phyloP scores from a whole-genome alignment of 2,888 invertebrate genomes.

The Pyrrhia umbra region DNA sequence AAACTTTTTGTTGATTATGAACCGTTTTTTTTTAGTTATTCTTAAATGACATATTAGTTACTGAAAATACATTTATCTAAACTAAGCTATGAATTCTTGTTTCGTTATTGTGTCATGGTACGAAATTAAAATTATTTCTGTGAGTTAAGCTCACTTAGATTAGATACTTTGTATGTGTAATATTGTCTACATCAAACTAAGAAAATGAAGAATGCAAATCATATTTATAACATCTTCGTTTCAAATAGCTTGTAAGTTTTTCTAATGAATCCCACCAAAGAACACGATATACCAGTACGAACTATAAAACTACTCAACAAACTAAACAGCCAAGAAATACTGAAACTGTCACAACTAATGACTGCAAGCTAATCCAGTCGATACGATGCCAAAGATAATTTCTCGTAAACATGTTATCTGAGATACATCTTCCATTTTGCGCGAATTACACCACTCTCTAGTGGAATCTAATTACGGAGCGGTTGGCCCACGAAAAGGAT shows the following conservation, averaged over 20 bases:
- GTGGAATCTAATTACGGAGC: constrained; percentile 83
- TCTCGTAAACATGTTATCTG: constrained; percentile 80
- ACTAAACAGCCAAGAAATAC: constrained; percentile 26
- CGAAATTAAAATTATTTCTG: too few species aligned
- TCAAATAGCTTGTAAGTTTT: neutral
- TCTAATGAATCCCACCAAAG: neutral
- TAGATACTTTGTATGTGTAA: too few species aligned
- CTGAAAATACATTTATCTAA: too few species aligned
- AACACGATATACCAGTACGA: neutral
- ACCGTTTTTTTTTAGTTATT: too few species aligned
- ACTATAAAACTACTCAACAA: constrained; percentile 36
- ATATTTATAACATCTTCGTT: too few species aligned
- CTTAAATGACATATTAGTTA: too few species aligned
- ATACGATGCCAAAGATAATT: constrained; percentile 76
- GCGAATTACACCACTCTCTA: constrained; percentile 87
- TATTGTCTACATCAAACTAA: too few species aligned
- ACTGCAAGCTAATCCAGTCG: constrained; percentile 49
- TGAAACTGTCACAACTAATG: constrained; percentile 27
- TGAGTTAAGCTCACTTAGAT: too few species aligned
- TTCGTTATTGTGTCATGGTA: too few species aligned
- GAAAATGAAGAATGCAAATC: too few species aligned
- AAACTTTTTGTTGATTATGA: too few species aligned
- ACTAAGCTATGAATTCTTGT: too few species aligned
- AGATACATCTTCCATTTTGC: constrained; percentile 85
- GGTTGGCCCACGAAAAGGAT: constrained; percentile 60